Evolutionary conservation across 1,140 invertebrate genomes (phyloP).

Genomic region (Planococcus citri): DNA sequence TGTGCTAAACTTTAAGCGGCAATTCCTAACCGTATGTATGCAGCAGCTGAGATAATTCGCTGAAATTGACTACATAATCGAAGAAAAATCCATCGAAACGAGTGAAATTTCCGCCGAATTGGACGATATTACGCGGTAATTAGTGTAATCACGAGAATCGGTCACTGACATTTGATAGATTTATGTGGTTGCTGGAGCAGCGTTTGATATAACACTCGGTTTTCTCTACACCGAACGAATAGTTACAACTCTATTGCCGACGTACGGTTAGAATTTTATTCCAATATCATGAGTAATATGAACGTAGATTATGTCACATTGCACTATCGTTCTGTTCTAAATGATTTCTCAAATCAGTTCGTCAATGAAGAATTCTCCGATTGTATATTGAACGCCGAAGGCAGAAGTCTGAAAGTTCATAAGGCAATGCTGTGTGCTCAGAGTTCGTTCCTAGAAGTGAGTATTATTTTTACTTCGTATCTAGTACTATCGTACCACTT

Average conservation of each 20-base stretch:
- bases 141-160: background rate
- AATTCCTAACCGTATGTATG: background rate
- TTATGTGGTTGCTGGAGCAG: background rate
- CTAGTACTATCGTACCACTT: background rate
- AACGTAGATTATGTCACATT: slow-evolving; percentile 10
- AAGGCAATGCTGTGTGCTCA: background rate
- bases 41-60: background rate
- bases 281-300: background rate
- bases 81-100: background rate
- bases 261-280: background rate
- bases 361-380: background rate
- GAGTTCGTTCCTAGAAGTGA: background rate
- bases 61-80: background rate
- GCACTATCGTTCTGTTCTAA: background rate
- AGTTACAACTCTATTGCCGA: background rate
- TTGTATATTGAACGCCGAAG: slow-evolving; percentile 9
- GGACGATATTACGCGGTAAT: background rate
- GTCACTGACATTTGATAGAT: background rate
- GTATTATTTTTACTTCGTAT: too few relatives aligned
- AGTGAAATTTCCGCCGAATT: background rate
- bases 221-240: background rate
- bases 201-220: background rate
- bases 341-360: slow-evolving; percentile 14
- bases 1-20: background rate
- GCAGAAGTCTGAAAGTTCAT: slow-evolving; percentile 8